Conservation (phyloP, 2,797 vertebrate genomes). For the Novumbra hubbsi region DNA sequence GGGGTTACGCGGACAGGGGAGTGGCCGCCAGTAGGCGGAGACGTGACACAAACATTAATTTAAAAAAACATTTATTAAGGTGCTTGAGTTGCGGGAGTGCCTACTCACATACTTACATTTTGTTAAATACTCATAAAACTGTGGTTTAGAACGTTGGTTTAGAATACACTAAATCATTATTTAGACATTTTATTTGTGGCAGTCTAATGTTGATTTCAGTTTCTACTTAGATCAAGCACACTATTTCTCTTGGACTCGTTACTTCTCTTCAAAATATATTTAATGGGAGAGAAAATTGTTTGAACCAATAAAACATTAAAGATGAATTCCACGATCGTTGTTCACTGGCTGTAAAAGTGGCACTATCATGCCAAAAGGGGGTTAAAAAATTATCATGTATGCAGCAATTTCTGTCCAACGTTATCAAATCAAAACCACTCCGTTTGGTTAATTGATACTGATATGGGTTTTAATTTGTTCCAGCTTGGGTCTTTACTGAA, state of each 20-base stretch:
- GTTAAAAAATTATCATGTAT: too few relatives aligned
- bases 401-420: too few relatives aligned
- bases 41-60: not conserved
- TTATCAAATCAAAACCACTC: too few relatives aligned
- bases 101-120: constrained; percentile 25
- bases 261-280: not conserved
- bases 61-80: constrained; percentile 12
- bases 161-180: constrained; percentile 21
- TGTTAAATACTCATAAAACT: constrained; percentile 17
- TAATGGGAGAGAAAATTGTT: not conserved
- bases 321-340: too few relatives aligned
- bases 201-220: constrained; percentile 34
- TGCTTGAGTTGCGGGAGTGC: constrained; percentile 20
- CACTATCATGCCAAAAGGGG: too few relatives aligned
- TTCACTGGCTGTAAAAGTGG: too few relatives aligned
- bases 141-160: too few relatives aligned
- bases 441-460: too few relatives aligned
- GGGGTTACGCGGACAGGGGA: too few relatives aligned
- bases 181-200: constrained; percentile 20
- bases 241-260: constrained; percentile 21
- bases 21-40: too few relatives aligned
- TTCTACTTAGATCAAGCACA: constrained; percentile 18
- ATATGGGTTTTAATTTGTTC: too few relatives aligned
- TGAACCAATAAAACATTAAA: not conserved
- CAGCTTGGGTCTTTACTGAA: not conserved